phyloP scores from a whole-genome alignment of 2,888 invertebrate genomes.

The Siphonodentalium dalli region DNA sequence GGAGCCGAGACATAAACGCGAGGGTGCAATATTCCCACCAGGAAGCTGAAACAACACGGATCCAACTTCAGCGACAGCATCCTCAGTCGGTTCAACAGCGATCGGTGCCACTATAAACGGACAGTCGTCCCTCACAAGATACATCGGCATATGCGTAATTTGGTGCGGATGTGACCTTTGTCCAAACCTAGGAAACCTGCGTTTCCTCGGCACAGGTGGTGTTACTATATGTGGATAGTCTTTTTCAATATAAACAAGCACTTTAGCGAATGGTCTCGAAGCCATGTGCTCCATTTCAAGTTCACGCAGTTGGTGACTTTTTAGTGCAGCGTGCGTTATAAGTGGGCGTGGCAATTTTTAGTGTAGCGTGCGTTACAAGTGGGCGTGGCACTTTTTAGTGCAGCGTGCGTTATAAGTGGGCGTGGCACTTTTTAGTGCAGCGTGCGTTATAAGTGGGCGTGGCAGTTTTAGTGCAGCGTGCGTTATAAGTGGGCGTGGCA shows the following conservation, averaged over 20 bases:
- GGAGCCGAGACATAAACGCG: slow-evolving; percentile 64
- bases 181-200: slow-evolving; percentile 22
- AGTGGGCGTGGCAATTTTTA: too few relatives aligned
- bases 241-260: slow-evolving; percentile 73
- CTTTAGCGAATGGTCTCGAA: slow-evolving; percentile 83
- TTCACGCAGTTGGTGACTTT: slow-evolving; percentile 86
- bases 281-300: slow-evolving; percentile 97
- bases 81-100: slow-evolving; percentile 89
- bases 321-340: too few relatives aligned
- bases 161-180: slow-evolving; percentile 29
- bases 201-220: slow-evolving; percentile 29
- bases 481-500: too few relatives aligned
- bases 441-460: too few relatives aligned
- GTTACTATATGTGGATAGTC: slow-evolving; percentile 28
- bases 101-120: slow-evolving; percentile 71
- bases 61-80: slow-evolving; percentile 88
- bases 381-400: too few relatives aligned
- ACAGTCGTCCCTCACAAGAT: too few relatives aligned
- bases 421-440: too few relatives aligned
- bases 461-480: too few relatives aligned
- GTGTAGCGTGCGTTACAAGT: too few relatives aligned
- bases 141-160: too few relatives aligned
- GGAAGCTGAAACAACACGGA: slow-evolving; percentile 90
- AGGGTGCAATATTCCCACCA: slow-evolving; percentile 75
- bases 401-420: too few relatives aligned